Evolutionary conservation across 2,888 invertebrate genomes (phyloP).

Genomic region (Thelaira solivaga): DNA sequence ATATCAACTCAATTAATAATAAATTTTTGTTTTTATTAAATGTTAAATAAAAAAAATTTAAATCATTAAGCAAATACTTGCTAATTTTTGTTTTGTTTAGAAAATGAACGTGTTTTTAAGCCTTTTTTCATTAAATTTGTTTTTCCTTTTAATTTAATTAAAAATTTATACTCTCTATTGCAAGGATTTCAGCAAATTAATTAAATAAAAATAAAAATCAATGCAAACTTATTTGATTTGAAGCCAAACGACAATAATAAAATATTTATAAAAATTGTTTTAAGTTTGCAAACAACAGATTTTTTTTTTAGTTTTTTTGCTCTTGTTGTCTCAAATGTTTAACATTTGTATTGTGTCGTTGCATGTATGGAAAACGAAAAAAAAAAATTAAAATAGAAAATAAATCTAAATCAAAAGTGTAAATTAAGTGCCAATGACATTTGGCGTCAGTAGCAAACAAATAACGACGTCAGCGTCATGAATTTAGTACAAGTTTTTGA

Average conservation of each 20-base stretch:
- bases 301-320: neutral
- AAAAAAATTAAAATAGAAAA: constrained; percentile 32
- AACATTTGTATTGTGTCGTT: constrained; percentile 4
- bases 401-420: constrained; percentile 38
- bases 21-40: constrained; percentile 12
- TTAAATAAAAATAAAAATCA: constrained; percentile 24
- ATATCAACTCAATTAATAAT: constrained; percentile 11
- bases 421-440: constrained; percentile 58
- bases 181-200: neutral
- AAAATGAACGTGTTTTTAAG: constrained; percentile 54
- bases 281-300: neutral
- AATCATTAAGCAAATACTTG: constrained; percentile 20
- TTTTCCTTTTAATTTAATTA: constrained; percentile 36
- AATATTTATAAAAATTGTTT: neutral
- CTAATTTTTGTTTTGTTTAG: constrained; percentile 35
- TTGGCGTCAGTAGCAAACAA: constrained; percentile 42
- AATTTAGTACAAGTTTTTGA: neutral
- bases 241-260: constrained; percentile 22
- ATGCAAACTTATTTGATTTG: constrained; percentile 38
- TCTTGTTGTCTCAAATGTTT: constrained; percentile 3
- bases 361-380: too few species aligned
- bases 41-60: constrained; percentile 24
- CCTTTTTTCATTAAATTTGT: constrained; percentile 25
- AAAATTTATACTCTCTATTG: constrained; percentile 17
- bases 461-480: constrained; percentile 14